Base-by-base conservation (phyloP, 2,888 invertebrate species). In the Galerucella pusilla region DNA sequence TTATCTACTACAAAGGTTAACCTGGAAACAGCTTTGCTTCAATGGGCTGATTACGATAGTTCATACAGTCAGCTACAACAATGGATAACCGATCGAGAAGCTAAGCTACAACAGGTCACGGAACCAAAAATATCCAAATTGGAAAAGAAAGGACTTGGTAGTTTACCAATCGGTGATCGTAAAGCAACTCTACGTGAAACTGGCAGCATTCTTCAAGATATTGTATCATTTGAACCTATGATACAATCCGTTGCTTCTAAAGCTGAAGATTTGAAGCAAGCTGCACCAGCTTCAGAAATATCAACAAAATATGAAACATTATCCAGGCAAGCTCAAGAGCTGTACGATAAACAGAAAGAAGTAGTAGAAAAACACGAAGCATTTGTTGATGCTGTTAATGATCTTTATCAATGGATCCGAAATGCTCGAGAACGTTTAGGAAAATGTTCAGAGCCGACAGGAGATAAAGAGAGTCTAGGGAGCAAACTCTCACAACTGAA, bases 1-100 rank as follows among this genome's bases (percentile, higher is more conserved):
- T 94, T 97, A 91, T 94, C 96, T 0, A 96, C 95, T 0, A 94
- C 96, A 0, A 97, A 97, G 88, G 96, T 96, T 14, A 94, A 96
- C 83, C 88, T 98, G 54, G 97, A 98, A 87, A 96, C 96, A 0
- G 94, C 94, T 81, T 89, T 97, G 14, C 89, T 97, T 59, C 97
- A 98, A 91, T 98, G 97, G 97, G 96, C 97, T 9, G 97, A 97
- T 85, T 98, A 97, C 86, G 97, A 96, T 85, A 97, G 97, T 71
- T 97, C 96, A 74, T 97, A 96, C 86, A 93, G 94, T 20, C 97
- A 97, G 86, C 88, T 98, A 35, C 95, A 97, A 84, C 95, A 97
- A 90, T 97, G 98, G 97, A 95, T 98, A 76, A 93, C 93, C 49
- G 97, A 98, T 84, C 92, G 97, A 82, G 97, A 97, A 89, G 95